A percentile compares a stretch with the other conserved stretches of the same genome.
Conservation (phyloP, 2,797 vertebrate genomes). For the Hirundo rustica region DNA sequence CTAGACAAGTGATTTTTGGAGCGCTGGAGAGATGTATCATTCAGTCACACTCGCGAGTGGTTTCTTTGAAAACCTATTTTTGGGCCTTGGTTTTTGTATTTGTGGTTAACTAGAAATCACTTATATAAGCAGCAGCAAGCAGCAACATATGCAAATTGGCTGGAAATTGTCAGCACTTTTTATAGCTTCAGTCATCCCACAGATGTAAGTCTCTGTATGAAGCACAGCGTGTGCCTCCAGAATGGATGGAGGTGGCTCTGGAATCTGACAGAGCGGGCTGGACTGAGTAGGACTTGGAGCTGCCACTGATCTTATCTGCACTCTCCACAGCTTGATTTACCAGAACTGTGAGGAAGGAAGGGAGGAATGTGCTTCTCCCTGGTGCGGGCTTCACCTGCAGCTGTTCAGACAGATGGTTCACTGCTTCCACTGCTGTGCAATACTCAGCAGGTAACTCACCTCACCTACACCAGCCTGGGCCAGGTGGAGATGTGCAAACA, state of each 20-base stretch:
- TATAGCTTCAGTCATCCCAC: constrained; percentile 66
- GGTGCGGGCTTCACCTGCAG: background rate
- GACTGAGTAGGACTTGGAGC: background rate
- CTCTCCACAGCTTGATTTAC: background rate
- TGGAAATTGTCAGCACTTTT: constrained; percentile 66
- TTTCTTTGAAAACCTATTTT: constrained; percentile 46
- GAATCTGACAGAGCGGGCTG: constrained; percentile 24
- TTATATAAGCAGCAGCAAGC: constrained; percentile 66
- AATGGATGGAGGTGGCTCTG: constrained; percentile 51
- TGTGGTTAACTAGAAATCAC: constrained; percentile 54
- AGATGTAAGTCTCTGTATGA: constrained; percentile 46
- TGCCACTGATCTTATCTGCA: background rate
- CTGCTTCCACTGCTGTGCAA: background rate
- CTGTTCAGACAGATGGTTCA: background rate
- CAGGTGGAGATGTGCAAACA: background rate
- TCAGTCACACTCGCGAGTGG: constrained; percentile 13
- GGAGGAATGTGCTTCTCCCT: background rate
- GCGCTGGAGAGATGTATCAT: background rate
- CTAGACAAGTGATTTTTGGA: background rate
- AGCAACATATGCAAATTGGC: constrained; percentile 58
- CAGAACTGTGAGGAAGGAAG: background rate
- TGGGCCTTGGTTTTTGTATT: constrained; percentile 22
- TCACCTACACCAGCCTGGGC: background rate
- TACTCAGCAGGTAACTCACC: background rate
- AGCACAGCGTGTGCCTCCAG: constrained; percentile 51